phyloP scores from a whole-genome alignment of 2,797 vertebrate genomes.

The Enteromius mattozi region DNA sequence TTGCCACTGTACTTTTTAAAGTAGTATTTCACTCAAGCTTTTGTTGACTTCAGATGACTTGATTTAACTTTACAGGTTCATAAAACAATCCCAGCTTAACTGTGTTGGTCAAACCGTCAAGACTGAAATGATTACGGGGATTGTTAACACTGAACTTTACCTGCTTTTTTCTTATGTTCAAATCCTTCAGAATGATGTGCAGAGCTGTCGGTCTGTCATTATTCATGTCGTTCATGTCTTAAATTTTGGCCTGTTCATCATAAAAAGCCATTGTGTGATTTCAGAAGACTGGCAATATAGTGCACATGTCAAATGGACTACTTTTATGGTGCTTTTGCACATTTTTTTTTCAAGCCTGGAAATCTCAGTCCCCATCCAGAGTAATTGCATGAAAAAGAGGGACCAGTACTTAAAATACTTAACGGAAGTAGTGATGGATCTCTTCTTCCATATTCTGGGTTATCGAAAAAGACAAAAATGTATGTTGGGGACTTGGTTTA shows the following conservation, averaged over 20 bases:
- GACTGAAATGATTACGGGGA: conserved; percentile 1
- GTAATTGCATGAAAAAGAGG: conserved; percentile 1
- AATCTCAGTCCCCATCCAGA: too few relatives aligned
- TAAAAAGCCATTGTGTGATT: not conserved
- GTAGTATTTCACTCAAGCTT: not conserved
- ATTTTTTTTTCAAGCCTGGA: not conserved
- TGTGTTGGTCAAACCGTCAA: not conserved
- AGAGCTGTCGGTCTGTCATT: conserved; percentile 1
- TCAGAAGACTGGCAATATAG: conserved; percentile 12
- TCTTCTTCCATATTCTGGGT: not conserved
- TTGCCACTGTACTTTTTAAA: not conserved
- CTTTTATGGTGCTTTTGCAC: not conserved
- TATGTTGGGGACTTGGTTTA: not conserved
- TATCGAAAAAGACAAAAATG: not conserved
- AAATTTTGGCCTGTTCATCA: conserved; percentile 3
- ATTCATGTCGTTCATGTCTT: conserved; percentile 1
- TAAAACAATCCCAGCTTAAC: conserved; percentile 15
- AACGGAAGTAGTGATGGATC: not conserved
- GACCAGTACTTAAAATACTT: not conserved
- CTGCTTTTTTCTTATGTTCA: conserved; percentile 24
- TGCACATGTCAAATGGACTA: not conserved
- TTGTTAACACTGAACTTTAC: conserved; percentile 10
- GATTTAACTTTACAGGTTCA: conserved; percentile 7
- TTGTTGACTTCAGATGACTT: conserved; percentile 1
- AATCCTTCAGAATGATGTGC: conserved; percentile 7